Conservation (phyloP, 2,113 vertebrate genomes). For the Cottus gobio region DNA sequence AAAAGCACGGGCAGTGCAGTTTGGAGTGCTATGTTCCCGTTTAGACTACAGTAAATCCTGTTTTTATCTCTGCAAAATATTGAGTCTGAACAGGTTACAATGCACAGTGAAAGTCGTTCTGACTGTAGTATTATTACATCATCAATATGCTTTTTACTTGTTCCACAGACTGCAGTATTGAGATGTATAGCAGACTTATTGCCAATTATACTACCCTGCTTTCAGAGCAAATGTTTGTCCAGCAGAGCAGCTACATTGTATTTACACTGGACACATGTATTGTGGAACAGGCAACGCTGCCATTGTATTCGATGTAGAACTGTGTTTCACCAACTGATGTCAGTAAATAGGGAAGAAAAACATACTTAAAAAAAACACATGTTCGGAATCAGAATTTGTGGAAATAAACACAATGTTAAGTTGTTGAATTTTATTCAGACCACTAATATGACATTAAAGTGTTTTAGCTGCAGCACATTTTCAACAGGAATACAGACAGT, state of each 20-base stretch:
- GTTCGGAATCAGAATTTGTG: not conserved
- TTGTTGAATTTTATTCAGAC: not conserved
- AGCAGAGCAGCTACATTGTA: not conserved
- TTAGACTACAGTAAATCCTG: constrained; percentile 25
- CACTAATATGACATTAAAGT: not conserved
- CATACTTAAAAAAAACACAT: constrained; percentile 2
- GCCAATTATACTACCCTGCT: not conserved
- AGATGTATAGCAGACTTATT: not conserved
- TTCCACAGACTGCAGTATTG: not conserved
- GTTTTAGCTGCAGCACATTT: not conserved
- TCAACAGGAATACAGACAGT: not conserved
- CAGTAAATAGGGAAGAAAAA: not conserved
- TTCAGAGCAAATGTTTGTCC: not conserved
- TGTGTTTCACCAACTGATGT: not conserved
- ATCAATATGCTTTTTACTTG: not conserved
- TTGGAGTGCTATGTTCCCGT: constrained; percentile 32
- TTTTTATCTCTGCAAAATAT: constrained; percentile 7
- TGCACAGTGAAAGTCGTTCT: not conserved
- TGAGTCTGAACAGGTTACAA: not conserved
- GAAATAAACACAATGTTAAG: not conserved
- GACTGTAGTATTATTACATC: not conserved
- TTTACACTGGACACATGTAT: not conserved
- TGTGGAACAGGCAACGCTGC: not conserved
- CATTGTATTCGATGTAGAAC: not conserved
- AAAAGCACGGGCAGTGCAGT: constrained; percentile 52